Conservation (phyloP, 30 jellyfish, hydroid and myxozoan species). For the Aurelia sp. region DNA sequence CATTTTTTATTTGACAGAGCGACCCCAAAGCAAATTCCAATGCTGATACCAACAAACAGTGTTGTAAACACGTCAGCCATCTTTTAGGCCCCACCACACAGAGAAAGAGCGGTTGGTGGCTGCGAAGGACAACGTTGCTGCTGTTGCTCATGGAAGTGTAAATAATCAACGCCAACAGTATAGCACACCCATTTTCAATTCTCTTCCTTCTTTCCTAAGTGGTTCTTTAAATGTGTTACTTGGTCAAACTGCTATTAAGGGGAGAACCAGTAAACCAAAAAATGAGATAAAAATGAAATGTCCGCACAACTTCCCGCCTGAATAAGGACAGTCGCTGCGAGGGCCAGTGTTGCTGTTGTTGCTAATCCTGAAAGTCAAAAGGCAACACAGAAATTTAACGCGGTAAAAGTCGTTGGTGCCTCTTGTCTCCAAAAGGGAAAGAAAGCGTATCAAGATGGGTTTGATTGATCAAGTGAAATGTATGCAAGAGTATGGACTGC, state of each 20-base stretch:
- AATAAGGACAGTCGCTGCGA: not conserved
- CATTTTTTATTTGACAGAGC: conserved; percentile 10
- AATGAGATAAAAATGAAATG: too few species aligned
- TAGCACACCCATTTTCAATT: too few species aligned
- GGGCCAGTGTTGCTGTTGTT: not conserved
- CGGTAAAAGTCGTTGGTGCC: too few species aligned
- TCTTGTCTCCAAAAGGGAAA: too few species aligned
- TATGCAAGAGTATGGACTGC: conserved; percentile 79
- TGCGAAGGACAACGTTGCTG: not conserved
- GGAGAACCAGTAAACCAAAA: too few species aligned
- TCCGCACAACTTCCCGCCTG: not conserved
- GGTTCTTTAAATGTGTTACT: too few species aligned
- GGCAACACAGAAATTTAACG: too few species aligned
- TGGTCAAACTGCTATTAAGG: too few species aligned
- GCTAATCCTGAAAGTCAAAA: not conserved
- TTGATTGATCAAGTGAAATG: conserved; percentile 64
- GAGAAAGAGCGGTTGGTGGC: not conserved
- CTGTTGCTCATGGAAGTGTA: not conserved
- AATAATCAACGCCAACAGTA: too few species aligned
- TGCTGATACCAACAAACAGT: conserved; percentile 30
- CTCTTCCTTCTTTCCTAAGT: too few species aligned
- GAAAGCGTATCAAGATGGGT: conserved; percentile 27
- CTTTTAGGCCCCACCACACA: not conserved
- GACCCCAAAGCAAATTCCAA: conserved; percentile 52
- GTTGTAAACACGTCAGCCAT: conserved; percentile 69